Evolutionary conservation across 2,888 invertebrate genomes (phyloP).

Genomic region (Diaperis boleti): DNA sequence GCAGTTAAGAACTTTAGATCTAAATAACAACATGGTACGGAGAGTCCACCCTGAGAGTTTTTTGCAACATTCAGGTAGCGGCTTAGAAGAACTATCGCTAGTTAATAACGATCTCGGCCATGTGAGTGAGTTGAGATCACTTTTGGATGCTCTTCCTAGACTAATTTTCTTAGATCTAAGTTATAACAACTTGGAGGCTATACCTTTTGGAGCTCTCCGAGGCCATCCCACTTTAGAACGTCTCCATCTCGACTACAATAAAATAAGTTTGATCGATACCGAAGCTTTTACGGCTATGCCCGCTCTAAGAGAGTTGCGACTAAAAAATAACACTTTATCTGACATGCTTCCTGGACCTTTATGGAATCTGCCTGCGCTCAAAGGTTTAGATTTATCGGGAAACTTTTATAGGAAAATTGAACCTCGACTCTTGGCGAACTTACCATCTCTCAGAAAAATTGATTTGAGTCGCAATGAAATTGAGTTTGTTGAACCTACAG

Average conservation of each 20-base stretch:
- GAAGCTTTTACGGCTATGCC: slow-evolving; percentile 89
- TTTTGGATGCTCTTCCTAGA: slow-evolving; percentile 82
- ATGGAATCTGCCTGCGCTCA: slow-evolving; percentile 87
- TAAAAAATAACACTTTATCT: slow-evolving; percentile 85
- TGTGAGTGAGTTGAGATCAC: slow-evolving; percentile 78
- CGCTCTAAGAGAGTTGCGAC: slow-evolving; percentile 82
- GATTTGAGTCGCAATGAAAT: slow-evolving; percentile 83
- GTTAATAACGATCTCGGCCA: slow-evolving; percentile 83
- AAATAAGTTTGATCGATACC: slow-evolving; percentile 78
- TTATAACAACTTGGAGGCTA: slow-evolving; percentile 80
- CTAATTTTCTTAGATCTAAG: slow-evolving; percentile 84
- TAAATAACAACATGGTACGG: slow-evolving; percentile 82
- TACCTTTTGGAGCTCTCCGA: slow-evolving; percentile 82
- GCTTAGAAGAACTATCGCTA: slow-evolving; percentile 82
- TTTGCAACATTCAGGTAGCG: slow-evolving; percentile 78
- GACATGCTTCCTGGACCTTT: slow-evolving; percentile 80
- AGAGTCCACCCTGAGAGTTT: slow-evolving; percentile 87
- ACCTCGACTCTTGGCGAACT: slow-evolving; percentile 77
- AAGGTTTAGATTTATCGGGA: slow-evolving; percentile 84
- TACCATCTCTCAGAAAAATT: slow-evolving; percentile 81
- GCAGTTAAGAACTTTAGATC: slow-evolving; percentile 77
- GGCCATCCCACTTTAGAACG: slow-evolving; percentile 86
- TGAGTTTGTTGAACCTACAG: slow-evolving; percentile 77
- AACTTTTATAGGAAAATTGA: slow-evolving; percentile 81
- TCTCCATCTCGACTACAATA: slow-evolving; percentile 84